Conservation (phyloP, 2,113 vertebrate species). For the Scomber colias region DNA sequence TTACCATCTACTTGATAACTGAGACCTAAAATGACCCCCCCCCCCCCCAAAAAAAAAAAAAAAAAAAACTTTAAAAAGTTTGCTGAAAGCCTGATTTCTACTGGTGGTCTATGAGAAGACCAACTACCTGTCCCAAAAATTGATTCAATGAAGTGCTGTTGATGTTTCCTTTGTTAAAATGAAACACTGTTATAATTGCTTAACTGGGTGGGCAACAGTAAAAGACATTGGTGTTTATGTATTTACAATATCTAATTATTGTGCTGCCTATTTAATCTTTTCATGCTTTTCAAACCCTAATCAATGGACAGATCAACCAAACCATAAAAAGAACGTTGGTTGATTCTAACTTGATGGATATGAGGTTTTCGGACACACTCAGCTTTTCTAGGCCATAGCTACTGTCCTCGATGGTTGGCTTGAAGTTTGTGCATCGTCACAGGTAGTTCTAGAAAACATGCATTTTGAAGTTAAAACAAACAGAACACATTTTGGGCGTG, state of each 20-base stretch:
- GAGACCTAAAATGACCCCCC: too few species aligned
- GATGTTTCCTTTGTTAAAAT: background rate
- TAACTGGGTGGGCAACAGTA: background rate
- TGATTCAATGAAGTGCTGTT: too few species aligned
- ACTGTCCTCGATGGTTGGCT: constrained; percentile 15
- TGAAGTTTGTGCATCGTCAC: constrained; percentile 39
- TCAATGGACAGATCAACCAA: constrained; percentile 16
- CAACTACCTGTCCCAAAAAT: too few species aligned
- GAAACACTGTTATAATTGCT: background rate
- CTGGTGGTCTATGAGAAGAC: too few species aligned
- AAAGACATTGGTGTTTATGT: background rate
- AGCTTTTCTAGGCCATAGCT: constrained; percentile 10
- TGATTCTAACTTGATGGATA: background rate
- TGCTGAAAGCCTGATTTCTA: too few species aligned
- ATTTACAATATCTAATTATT: constrained; percentile 6
- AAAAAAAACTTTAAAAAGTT: too few species aligned
- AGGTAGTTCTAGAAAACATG: constrained; percentile 66
- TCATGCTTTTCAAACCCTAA: background rate
- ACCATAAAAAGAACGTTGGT: constrained; percentile 1
- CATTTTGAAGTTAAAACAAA: constrained; percentile 54
- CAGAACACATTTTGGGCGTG: constrained; percentile 11
- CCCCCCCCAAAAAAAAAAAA: too few species aligned
- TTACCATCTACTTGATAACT: too few species aligned
- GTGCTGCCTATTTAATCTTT: constrained; percentile 9
- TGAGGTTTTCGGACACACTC: constrained; percentile 9